Evolutionary conservation across 2,797 vertebrate species (phyloP).

Genomic region (Gobio occitaniae): DNA sequence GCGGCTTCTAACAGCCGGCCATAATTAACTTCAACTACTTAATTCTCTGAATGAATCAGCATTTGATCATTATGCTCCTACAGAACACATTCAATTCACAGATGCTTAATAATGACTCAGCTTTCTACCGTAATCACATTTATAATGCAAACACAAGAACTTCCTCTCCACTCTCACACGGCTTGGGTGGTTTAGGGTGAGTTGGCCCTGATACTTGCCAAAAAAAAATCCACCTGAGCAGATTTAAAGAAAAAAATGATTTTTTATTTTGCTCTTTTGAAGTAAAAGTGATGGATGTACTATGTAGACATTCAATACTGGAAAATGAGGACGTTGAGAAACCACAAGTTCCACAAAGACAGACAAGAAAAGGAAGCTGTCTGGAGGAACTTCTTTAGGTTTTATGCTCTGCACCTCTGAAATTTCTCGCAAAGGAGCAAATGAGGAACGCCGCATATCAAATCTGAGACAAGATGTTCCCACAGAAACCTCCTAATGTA

Average conservation of each 20-base stretch:
- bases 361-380: not conserved
- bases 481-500: constrained; percentile 61
- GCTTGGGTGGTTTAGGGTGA: not conserved
- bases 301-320: not conserved
- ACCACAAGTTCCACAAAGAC: not conserved
- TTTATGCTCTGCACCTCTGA: not conserved
- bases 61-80: constrained; percentile 38
- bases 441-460: not conserved
- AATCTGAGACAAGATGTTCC: not conserved
- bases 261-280: not conserved
- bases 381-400: not conserved
- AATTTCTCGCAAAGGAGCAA: not conserved
- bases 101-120: constrained; percentile 42
- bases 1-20: constrained; percentile 19
- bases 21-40: constrained; percentile 49
- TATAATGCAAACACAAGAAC: constrained; percentile 7
- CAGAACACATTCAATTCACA: constrained; percentile 28
- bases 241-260: not conserved
- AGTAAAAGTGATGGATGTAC: not conserved
- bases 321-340: not conserved
- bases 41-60: constrained; percentile 41
- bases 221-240: constrained; percentile 3
- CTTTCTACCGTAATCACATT: constrained; percentile 27
- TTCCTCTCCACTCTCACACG: not conserved
- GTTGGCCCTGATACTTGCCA: not conserved